Percentiles rank a stretch among this genome's conserved stretches.
These are phyloP conservation scores for Brachylomia viminalis DNA, from an alignment of 2,888 invertebrate genomes.

Conservation along the genomic window DNA sequence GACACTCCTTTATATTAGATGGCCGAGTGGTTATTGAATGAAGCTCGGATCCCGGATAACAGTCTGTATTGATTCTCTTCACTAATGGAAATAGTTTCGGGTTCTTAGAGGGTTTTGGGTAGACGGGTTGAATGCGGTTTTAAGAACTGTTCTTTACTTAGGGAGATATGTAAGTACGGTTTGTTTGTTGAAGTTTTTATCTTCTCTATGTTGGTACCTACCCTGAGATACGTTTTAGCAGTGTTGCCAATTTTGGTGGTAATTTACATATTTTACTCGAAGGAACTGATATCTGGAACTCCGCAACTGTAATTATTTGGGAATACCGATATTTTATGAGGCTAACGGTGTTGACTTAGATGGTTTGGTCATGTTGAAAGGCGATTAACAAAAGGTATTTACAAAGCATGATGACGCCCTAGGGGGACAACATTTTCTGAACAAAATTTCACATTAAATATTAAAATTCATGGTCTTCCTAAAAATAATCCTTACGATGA, in stretches of 20 bases:
- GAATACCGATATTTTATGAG: no score
- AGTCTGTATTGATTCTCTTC: constrained; percentile 67
- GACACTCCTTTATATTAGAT: constrained; percentile 66
- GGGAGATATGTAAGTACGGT: not conserved
- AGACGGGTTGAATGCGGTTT: constrained; percentile 48
- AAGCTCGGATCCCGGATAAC: constrained; percentile 62
- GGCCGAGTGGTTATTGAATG: constrained; percentile 69
- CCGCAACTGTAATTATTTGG: no score
- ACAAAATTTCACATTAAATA: no score
- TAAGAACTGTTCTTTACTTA: not conserved
- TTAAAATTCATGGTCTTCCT: no score
- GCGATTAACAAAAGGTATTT: no score
- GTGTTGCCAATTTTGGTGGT: not conserved
- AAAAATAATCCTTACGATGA: no score
- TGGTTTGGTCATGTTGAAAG: no score
- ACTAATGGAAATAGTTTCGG: constrained; percentile 73
- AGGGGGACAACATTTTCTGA: no score
- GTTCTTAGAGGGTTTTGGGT: constrained; percentile 34
- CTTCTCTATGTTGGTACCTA: not conserved
- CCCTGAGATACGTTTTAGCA: not conserved
- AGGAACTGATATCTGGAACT: no score
- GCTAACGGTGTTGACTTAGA: no score
- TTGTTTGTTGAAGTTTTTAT: constrained; percentile 6
- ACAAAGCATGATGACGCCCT: no score
- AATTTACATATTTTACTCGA: no score